These are phyloP conservation scores for Diabrotica undecimpunctata DNA, from an alignment of 1,140 invertebrate species.

Conservation along the genomic window DNA sequence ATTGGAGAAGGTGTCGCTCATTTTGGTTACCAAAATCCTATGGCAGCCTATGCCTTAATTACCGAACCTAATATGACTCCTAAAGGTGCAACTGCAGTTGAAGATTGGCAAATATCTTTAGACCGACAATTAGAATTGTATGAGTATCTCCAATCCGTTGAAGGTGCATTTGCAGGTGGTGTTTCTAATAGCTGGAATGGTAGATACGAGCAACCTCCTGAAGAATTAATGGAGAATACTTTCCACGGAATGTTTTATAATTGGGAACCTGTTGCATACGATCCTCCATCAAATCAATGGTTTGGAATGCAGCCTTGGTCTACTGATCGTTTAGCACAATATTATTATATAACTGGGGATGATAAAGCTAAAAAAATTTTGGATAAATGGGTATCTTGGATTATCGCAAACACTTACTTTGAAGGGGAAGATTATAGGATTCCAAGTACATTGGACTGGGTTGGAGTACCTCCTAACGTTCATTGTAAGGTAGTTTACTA, in stretches of 20 bases:
- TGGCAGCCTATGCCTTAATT: constrained; percentile 25
- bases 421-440: constrained; percentile 24
- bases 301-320: constrained; percentile 32
- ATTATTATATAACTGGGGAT: constrained; percentile 29
- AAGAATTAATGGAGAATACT: constrained; percentile 18
- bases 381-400: constrained; percentile 27
- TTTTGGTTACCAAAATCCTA: constrained; percentile 29
- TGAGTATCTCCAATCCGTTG: constrained; percentile 25
- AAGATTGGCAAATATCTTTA: constrained; percentile 27
- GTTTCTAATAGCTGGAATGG: constrained; percentile 29
- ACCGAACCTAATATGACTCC: constrained; percentile 20
- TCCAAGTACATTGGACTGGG: constrained; percentile 22
- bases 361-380: constrained; percentile 21
- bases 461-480: constrained; percentile 25
- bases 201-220: constrained; percentile 23
- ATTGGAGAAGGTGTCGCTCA: constrained; percentile 25
- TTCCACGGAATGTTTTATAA: constrained; percentile 32
- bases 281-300: constrained; percentile 30
- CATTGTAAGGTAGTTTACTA: constrained; percentile 21
- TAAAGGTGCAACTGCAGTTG: constrained; percentile 23
- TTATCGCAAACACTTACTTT: constrained; percentile 17
- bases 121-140: constrained; percentile 30
- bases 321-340: constrained; percentile 28
- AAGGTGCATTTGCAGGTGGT: constrained; percentile 30
- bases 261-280: constrained; percentile 25